Evolutionary conservation across 2,113 vertebrate species (phyloP), one percentile per base, ranked within the genome.

Genomic region (Eolophus roseicapilla): DNA sequence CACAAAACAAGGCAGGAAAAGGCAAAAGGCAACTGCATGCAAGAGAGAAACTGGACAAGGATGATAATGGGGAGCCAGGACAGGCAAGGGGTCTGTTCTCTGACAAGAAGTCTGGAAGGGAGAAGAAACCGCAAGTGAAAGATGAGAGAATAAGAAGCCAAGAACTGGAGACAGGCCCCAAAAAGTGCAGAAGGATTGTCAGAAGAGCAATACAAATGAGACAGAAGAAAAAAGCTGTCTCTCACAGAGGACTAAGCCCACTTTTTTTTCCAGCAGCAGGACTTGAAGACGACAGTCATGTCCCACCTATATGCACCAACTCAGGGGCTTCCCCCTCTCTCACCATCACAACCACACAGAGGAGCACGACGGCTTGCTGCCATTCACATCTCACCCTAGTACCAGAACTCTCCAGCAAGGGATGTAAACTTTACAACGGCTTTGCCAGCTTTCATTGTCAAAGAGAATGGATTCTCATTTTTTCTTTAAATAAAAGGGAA

Each of bases 291-390:
- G 68, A 67, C 14, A 24, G 33, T 25, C 44, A 31, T 28, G 23
- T 43, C 17, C 53, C 17, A 7, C 41, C 27, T 1, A 0, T 53
- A 47, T 6, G 3, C 29, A 76, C 29, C 13, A 25, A 6, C 25
- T 18, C 25, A 2, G 35, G 24, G 8, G 21, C 35, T 24, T 39
- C 7, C 19, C 5, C 7, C 10, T 25, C 57, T 41, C 55, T 35
- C 18, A 6, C 1, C 2, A 10, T 1, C 4, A 75, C 13, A 31
- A 18, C 44, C 9, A 2, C 1, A 1, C 28, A 23, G 49, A 60
- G 41, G 8, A 70, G 19, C 19, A 6, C 0, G 0, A 25, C 0
- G 1, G 14, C 10, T 23, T 43, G 12, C 41, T 55, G 55, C 33
- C 13, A 1, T 39, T 20, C 46, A 17, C 4, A 3, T 13, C 31